Percentiles rank a stretch among this genome's conserved stretches.
Conservation (phyloP, 2,888 invertebrate genomes). For the Hipparchia semele region DNA sequence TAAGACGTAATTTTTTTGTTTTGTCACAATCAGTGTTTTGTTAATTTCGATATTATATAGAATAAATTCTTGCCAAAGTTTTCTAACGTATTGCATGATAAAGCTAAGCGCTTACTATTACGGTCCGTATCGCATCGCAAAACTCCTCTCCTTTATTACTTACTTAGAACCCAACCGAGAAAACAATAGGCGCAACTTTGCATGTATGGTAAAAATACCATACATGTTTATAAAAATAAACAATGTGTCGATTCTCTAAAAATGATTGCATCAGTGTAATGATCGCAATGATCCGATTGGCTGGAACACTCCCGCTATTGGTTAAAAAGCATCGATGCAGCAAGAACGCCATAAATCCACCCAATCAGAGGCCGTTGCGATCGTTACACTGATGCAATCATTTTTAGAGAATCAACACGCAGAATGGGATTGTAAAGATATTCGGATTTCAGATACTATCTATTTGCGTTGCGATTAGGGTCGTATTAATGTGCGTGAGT, state of each 20-base stretch:
- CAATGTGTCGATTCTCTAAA: too few species aligned
- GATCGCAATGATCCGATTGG: too few species aligned
- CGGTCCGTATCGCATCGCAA: background rate
- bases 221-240: too few species aligned
- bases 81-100: constrained; percentile 26
- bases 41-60: constrained; percentile 44
- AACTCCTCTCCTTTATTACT: background rate
- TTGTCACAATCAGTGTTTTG: constrained; percentile 48
- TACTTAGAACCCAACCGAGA: background rate
- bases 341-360: too few species aligned
- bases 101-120: background rate
- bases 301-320: too few species aligned
- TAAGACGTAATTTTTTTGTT: constrained; percentile 45
- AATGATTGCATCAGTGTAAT: too few species aligned
- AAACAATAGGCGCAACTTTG: background rate
- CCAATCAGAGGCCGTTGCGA: too few species aligned
- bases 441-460: background rate
- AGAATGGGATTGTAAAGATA: background rate
- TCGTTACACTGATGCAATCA: too few species aligned
- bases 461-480: background rate
- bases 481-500: background rate
- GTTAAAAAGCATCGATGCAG: too few species aligned
- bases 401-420: too few species aligned
- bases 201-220: too few species aligned
- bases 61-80: constrained; percentile 66